Percentiles rank a stretch among this genome's conserved stretches.
These are phyloP conservation scores for Buteo buteo DNA, from an alignment of 2,113 vertebrate species.

Conservation along the genomic window DNA sequence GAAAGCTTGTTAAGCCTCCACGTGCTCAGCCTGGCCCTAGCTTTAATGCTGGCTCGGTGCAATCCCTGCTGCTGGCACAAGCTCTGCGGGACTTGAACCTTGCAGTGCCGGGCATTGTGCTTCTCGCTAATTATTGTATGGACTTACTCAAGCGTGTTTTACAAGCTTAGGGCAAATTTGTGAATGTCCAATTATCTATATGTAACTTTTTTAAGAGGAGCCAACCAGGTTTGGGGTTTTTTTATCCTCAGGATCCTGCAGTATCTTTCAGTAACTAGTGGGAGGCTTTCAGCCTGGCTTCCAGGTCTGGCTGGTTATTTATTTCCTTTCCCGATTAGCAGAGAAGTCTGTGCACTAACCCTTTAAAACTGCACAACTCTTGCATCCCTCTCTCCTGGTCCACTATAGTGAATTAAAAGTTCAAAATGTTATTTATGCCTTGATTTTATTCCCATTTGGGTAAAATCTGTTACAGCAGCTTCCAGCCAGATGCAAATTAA, in stretches of 20 bases:
- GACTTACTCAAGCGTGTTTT: slow-evolving; percentile 24
- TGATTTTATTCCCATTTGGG: not conserved
- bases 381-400: not conserved
- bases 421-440: not conserved
- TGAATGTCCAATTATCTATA: not conserved
- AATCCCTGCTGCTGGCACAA: slow-evolving; percentile 41
- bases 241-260: not conserved
- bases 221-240: not conserved
- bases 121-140: not conserved
- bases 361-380: not conserved
- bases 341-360: not conserved
- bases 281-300: not conserved
- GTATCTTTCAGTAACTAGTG: not conserved
- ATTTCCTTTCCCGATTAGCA: not conserved
- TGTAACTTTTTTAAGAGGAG: slow-evolving; percentile 1
- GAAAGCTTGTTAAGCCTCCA: slow-evolving; percentile 36
- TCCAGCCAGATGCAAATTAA: not conserved
- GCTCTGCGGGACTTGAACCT: not conserved
- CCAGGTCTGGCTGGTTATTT: not conserved
- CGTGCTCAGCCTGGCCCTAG: slow-evolving; percentile 13
- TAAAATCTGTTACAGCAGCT: not conserved
- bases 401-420: not conserved
- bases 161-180: slow-evolving; percentile 21
- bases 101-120: not conserved
- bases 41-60: not conserved